Evolutionary conservation across 2,888 invertebrate genomes (phyloP), one percentile per base, ranked within the genome.

Genomic region (Amphiduros pacificus): DNA sequence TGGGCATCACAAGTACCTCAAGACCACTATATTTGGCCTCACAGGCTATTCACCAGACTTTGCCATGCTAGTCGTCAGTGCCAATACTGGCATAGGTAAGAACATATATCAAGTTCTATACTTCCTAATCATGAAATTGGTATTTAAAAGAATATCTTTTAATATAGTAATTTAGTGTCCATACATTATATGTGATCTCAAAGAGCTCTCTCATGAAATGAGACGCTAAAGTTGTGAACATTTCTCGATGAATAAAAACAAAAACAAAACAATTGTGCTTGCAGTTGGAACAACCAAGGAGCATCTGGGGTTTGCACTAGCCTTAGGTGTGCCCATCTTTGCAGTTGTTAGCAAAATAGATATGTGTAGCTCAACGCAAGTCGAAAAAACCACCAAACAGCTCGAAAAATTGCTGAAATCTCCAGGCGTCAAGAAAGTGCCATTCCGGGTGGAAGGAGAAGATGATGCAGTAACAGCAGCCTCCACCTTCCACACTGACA

Each of bases 321-420:
- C 86, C 0, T 74, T 87, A 51, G 82, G 84, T 57, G 85, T 88
- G 73, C 96, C 98, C 0, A 91, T 97, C 81, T 94, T 97, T 80
- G 90, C 94, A 20, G 92, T 97, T 1, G 87, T 99, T 63, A 95
- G 92, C 64, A 99, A 99, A 86, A 90, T 90, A 61, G 98, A 99
- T 83, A 86, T 94, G 61, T 90, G 91, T n/a, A 78, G 78, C 3
- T 74, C 78, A 40, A 68, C 74, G 22, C 75, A 81, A 52, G 74
- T 86, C 26, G 81, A 85, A 65, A 86, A 87, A 72, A 80, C 80
- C 2, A 65, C 84, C 36, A 64, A 67, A 20, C 82, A 82, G 68
- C 75, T 91, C 49, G 87, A 89, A 73, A 83, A 85, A 40, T 84
- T 89, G 55, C 84, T 91, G 32, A 88, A 88, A 64, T 59, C 59